phyloP scores from a whole-genome alignment of 2,888 invertebrate genomes.

The Trichopoda pennipes region DNA sequence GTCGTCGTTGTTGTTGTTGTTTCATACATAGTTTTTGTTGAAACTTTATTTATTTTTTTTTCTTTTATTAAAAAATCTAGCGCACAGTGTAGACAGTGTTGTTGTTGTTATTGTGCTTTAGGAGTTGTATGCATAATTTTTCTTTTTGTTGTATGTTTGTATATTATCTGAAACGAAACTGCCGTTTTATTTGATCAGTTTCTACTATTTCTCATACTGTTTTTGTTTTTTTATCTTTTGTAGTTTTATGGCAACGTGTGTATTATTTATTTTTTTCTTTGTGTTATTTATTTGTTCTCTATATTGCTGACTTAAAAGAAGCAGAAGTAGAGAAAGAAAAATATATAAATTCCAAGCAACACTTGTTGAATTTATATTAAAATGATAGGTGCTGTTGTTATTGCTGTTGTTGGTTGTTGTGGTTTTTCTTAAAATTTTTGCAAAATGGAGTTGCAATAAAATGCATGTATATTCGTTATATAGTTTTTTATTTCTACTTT shows the following conservation, averaged over 20 bases:
- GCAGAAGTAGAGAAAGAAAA: constrained; percentile 9
- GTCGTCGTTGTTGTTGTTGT: constrained; percentile 11
- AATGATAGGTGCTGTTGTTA: constrained; percentile 23
- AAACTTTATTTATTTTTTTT: constrained; percentile 28
- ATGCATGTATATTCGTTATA: constrained; percentile 7
- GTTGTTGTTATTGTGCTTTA: constrained; percentile 23
- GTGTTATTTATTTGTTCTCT: constrained; percentile 45
- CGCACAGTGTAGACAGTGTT: neutral
- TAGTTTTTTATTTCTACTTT: constrained; percentile 4
- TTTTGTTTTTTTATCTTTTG: constrained; percentile 12
- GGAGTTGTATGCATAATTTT: constrained; percentile 32
- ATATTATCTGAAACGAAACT: constrained; percentile 33
- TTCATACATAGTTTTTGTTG: constrained; percentile 8
- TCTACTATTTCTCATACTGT: constrained; percentile 44
- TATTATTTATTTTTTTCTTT: constrained; percentile 45
- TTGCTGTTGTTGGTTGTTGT: constrained; percentile 31
- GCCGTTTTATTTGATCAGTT: constrained; percentile 53
- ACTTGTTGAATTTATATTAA: constrained; percentile 65
- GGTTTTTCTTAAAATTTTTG: constrained; percentile 49
- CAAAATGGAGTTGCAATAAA: constrained; percentile 70
- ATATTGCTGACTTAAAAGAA: constrained; percentile 36
- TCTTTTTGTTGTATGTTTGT: constrained; percentile 16
- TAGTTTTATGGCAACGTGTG: constrained; percentile 45
- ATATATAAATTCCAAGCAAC: constrained; percentile 54
- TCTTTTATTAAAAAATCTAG: neutral